Conservation (phyloP, 2,888 invertebrate genomes). For the Ophion ventricosus region DNA sequence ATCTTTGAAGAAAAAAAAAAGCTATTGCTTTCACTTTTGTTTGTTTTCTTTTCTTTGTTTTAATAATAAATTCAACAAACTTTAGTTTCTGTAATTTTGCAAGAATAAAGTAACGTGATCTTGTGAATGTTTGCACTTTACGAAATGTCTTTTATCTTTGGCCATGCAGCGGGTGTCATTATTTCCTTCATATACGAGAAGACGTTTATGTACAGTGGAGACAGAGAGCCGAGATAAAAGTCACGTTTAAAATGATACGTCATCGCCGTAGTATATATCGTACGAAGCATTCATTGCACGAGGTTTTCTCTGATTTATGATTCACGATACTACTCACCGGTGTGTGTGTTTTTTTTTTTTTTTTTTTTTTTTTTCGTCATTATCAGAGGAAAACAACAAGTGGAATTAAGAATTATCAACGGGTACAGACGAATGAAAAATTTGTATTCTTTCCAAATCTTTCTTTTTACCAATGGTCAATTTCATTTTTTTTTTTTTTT, state of each 20-base stretch:
- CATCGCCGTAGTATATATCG: constrained; percentile 31
- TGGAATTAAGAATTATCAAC: constrained; percentile 33
- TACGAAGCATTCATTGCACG: constrained; percentile 48
- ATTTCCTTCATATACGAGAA: constrained; percentile 8
- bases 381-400: constrained; percentile 47
- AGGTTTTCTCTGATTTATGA: constrained; percentile 58
- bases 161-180: constrained; percentile 22
- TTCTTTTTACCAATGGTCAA: neutral
- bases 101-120: neutral
- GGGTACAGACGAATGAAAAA: constrained; percentile 10
- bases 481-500: neutral
- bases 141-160: constrained; percentile 34
- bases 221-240: constrained; percentile 52
- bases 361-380: constrained; percentile 30
- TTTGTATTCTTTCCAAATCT: neutral
- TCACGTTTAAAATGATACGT: constrained; percentile 36
- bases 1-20: too few relatives aligned
- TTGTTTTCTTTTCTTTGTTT: neutral
- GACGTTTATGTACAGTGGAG: constrained; percentile 1
- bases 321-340: constrained; percentile 19
- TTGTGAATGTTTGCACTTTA: constrained; percentile 24
- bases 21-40: too few relatives aligned
- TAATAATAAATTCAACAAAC: neutral
- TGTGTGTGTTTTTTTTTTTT: too few relatives aligned
- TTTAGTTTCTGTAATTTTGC: neutral